A percentile compares a stretch with the other conserved stretches of the same genome.
phyloP scores from a whole-genome alignment of 2,888 invertebrate genomes.

The Caenorhabditis sp. region DNA sequence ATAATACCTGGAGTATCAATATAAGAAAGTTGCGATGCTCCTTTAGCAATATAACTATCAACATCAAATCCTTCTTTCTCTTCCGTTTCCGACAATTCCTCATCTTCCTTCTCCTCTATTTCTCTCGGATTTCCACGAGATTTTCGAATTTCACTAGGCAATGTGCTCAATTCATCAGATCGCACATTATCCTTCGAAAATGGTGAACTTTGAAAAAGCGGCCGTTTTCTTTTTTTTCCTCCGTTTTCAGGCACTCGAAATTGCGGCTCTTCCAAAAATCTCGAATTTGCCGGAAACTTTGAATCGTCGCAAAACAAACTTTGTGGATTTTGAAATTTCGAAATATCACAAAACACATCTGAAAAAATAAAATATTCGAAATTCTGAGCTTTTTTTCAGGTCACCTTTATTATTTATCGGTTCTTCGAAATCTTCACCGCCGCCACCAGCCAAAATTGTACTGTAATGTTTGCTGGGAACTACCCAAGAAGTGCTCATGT shows the following conservation, averaged over 20 bases:
- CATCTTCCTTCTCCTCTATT: not conserved
- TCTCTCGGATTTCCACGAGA: not conserved
- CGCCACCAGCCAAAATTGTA: conserved; percentile 2
- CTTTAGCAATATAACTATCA: conserved; percentile 23
- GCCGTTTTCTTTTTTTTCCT: not conserved
- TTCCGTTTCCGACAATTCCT: not conserved
- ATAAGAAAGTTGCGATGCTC: conserved; percentile 18
- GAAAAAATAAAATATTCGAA: not conserved
- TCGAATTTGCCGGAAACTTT: conserved; percentile 6
- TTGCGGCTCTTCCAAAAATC: conserved; percentile 7
- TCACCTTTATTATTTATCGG: not conserved
- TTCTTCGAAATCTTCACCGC: conserved; percentile 1
- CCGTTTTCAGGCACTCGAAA: too few relatives aligned
- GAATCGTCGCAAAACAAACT: conserved; percentile 1
- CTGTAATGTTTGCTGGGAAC: not conserved
- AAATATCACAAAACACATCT: conserved; percentile 10
- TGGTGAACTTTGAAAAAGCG: conserved; percentile 5
- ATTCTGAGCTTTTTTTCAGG: not conserved
- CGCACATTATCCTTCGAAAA: conserved; percentile 6
- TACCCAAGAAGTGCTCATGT: conserved; percentile 29
- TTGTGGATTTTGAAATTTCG: conserved; percentile 20
- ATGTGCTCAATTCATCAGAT: conserved; percentile 6
- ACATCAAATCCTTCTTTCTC: conserved; percentile 2
- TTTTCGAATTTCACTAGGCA: conserved; percentile 24
- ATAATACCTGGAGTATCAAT: conserved; percentile 1